Evolutionary conservation across 1,140 invertebrate genomes (phyloP).

Genomic region (Bombus soroeensis): DNA sequence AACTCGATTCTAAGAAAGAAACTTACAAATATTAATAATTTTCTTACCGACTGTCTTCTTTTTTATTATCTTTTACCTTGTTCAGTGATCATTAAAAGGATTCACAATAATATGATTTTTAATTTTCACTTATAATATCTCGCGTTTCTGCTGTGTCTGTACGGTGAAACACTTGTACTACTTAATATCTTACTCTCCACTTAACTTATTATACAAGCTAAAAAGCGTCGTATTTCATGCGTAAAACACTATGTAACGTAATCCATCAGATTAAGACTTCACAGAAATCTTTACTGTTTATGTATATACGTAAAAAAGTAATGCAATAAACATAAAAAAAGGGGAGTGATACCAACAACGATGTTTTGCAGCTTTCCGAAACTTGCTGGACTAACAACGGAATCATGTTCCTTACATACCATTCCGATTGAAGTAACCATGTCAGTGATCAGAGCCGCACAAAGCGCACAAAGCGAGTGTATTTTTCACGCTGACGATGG

Average conservation of each 20-base stretch:
- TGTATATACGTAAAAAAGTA: not conserved
- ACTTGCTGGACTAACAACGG: not conserved
- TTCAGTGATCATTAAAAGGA: not conserved
- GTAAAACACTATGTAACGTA: too few species aligned
- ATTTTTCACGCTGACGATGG: conserved; percentile 19
- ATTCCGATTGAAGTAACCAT: conserved; percentile 25
- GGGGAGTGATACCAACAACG: not conserved
- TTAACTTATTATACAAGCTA: not conserved
- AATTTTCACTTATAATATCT: not conserved
- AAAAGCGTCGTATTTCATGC: not conserved
- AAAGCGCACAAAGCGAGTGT: not conserved
- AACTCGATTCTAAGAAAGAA: not conserved
- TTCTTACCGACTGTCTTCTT: not conserved
- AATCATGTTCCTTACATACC: not conserved
- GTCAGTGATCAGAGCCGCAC: conserved; percentile 7
- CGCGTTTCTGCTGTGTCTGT: not conserved
- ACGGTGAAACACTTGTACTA: not conserved
- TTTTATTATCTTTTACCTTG: not conserved
- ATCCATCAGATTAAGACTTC: not conserved
- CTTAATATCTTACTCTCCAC: not conserved
- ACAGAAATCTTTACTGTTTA: not conserved
- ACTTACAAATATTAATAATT: not conserved
- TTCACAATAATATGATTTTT: not conserved
- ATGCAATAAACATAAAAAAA: not conserved
- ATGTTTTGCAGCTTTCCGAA: not conserved